phyloP scores from a whole-genome alignment of 2,888 invertebrate genomes.

The Heliconius cydno region DNA sequence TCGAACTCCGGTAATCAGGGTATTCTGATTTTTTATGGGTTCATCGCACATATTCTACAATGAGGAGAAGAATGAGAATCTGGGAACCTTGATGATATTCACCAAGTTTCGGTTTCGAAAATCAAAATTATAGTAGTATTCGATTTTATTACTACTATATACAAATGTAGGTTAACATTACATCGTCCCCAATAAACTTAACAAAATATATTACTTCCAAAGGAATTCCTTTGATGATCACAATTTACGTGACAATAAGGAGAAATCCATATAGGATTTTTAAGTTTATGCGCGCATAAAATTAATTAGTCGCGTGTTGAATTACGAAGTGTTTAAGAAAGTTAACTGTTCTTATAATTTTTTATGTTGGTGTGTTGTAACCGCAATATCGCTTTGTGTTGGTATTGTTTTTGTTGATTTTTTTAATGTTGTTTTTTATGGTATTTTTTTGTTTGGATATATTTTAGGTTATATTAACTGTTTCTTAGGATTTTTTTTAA shows the following conservation, averaged over 20 bases:
- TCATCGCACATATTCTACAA: too few species aligned
- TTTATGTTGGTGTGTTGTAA: slow-evolving; percentile 18
- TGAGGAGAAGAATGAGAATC: too few species aligned
- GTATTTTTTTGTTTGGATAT: too few species aligned
- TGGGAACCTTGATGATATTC: too few species aligned
- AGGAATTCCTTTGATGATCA: slow-evolving; percentile 29
- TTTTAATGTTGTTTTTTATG: neutral
- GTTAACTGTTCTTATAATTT: slow-evolving; percentile 33
- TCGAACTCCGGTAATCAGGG: too few species aligned
- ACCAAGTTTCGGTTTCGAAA: too few species aligned
- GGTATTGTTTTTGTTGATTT: slow-evolving; percentile 22
- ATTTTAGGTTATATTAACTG: too few species aligned
- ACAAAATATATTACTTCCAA: slow-evolving; percentile 8
- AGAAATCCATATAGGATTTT: slow-evolving; percentile 39
- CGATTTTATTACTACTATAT: neutral
- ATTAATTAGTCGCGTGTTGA: slow-evolving; percentile 42
- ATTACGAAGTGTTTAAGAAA: slow-evolving; percentile 42
- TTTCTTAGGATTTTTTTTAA: too few species aligned
- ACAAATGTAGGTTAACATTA: slow-evolving; percentile 14
- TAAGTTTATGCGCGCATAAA: slow-evolving; percentile 37
- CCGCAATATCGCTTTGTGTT: slow-evolving; percentile 33
- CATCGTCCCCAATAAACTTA: slow-evolving; percentile 18
- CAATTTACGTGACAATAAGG: slow-evolving; percentile 37
- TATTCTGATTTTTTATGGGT: too few species aligned
- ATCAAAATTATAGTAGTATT: too few species aligned